phyloP scores from a whole-genome alignment of 2,113 vertebrate genomes.

The Calyptomena viridis region DNA sequence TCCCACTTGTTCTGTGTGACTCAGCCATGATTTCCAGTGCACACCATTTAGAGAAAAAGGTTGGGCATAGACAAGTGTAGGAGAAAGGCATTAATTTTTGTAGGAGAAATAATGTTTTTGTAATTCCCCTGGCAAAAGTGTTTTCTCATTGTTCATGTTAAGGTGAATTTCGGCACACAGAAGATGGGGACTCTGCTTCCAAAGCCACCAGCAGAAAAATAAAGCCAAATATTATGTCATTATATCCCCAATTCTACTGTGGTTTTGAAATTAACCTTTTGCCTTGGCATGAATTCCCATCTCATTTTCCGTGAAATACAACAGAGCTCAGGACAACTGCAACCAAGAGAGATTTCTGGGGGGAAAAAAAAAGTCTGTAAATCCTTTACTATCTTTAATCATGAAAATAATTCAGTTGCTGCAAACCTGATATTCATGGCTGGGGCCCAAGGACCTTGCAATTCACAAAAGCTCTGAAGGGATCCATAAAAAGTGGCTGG shows the following conservation, averaged over 20 bases:
- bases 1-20: neutral
- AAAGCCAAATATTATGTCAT: neutral
- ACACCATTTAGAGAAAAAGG: neutral
- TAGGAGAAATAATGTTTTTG: too few relatives aligned
- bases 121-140: neutral
- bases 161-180: neutral
- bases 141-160: neutral
- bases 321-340: slow-evolving; percentile 32
- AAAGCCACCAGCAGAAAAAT: neutral
- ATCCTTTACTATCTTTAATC: slow-evolving; percentile 61
- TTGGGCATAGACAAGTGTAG: neutral
- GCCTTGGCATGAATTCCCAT: slow-evolving; percentile 14
- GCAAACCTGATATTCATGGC: slow-evolving; percentile 55
- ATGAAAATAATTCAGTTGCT: slow-evolving; percentile 58
- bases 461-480: slow-evolving; percentile 51
- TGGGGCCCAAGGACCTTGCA: slow-evolving; percentile 43
- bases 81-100: fast-evolving
- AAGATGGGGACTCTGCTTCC: neutral
- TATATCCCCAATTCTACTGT: neutral
- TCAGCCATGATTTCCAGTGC: neutral
- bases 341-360: slow-evolving; percentile 18
- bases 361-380: neutral
- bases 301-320: slow-evolving; percentile 55
- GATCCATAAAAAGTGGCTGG: slow-evolving; percentile 59
- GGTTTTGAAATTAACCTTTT: slow-evolving; percentile 36